Conservation (phyloP, 1,140 invertebrate genomes). For the Druon quercuslanigerum region DNA sequence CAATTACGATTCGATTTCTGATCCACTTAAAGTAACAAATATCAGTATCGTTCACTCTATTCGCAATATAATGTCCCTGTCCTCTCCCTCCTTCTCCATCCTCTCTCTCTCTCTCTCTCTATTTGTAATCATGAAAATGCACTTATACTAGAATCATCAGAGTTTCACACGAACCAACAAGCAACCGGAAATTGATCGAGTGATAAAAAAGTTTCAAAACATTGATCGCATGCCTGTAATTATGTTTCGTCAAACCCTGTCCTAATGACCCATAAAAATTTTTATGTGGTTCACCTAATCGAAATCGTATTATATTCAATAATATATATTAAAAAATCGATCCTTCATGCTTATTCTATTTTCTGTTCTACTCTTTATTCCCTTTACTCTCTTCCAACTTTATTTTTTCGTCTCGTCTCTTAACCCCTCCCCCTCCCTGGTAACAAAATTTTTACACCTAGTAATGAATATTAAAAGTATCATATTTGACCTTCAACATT, state of each 20-base stretch:
- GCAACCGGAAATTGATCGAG: neutral
- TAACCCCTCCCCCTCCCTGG: too few relatives aligned
- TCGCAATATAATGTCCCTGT: neutral
- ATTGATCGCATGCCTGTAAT: conserved; percentile 17
- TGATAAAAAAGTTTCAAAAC: conserved; percentile 11
- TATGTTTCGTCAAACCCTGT: conserved; percentile 7
- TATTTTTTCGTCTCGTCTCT: too few relatives aligned
- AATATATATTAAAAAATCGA: too few relatives aligned
- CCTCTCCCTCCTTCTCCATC: neutral
- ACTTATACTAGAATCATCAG: conserved; percentile 9
- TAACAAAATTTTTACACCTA: too few relatives aligned
- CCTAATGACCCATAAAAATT: too few relatives aligned
- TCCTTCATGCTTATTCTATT: too few relatives aligned
- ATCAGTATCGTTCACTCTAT: neutral
- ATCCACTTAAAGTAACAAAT: neutral
- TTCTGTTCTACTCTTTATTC: too few relatives aligned
- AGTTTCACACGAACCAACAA: neutral
- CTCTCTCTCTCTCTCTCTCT: neutral
- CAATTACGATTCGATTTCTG: neutral
- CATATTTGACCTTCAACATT: too few relatives aligned
- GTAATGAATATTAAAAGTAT: too few relatives aligned
- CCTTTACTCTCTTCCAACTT: too few relatives aligned
- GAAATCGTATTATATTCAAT: too few relatives aligned
- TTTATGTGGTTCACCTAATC: too few relatives aligned
- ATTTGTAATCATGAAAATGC: neutral